phyloP scores from a whole-genome alignment of 35 echinoderm and acorn worm genomes.

The Stichopus chloronotus region DNA sequence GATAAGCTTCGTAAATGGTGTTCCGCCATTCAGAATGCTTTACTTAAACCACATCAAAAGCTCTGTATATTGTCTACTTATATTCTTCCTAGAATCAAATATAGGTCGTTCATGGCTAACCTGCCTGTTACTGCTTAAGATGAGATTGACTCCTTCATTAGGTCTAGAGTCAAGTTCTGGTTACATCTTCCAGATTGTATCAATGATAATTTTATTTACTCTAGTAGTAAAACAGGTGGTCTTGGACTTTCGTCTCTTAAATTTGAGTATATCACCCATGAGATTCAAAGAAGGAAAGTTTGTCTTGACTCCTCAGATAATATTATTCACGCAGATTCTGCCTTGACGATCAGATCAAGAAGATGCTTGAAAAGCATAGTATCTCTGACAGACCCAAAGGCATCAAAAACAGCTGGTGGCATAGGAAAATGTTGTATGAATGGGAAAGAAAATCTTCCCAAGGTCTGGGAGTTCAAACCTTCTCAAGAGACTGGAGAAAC shows the following conservation, averaged over 20 bases:
- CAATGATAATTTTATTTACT: not conserved
- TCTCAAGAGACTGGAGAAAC: not conserved
- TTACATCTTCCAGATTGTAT: not conserved
- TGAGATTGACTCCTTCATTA: not conserved
- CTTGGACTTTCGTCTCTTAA: not conserved
- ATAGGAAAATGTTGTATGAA: not conserved
- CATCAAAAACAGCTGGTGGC: constrained; percentile 13
- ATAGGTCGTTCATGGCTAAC: not conserved
- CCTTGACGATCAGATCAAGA: not conserved
- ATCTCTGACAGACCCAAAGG: not conserved
- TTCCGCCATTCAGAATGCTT: not conserved
- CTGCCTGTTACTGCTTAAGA: not conserved
- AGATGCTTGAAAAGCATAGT: not conserved
- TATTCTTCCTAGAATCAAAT: not conserved
- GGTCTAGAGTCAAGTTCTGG: not conserved
- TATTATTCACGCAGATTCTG: not conserved
- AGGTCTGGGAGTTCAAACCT: not conserved
- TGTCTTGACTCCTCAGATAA: not conserved
- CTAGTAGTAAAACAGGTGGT: not conserved
- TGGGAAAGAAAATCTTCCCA: not conserved
- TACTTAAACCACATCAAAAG: not conserved
- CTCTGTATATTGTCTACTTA: not conserved
- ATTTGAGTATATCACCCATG: not conserved
- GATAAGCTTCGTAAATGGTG: not conserved
- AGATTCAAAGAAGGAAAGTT: not conserved